phyloP scores from a whole-genome alignment of 2,797 vertebrate genomes.

The Pampus argenteus region DNA sequence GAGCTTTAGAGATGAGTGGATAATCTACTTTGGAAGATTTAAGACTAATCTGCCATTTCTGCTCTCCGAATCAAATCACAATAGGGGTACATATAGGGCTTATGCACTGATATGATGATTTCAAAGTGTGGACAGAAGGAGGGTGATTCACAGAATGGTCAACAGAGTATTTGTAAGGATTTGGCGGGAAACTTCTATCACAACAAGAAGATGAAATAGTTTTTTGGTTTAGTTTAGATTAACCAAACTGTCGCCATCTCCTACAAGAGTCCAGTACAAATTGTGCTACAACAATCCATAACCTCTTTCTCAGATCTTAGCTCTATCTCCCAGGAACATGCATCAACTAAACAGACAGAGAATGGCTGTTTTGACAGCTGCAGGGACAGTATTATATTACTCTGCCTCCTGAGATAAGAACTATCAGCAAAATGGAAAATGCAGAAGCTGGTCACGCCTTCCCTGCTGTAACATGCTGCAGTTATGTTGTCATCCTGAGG shows the following conservation, averaged over 20 bases:
- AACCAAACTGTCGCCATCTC: conserved; percentile 27
- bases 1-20: conserved; percentile 86
- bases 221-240: conserved; percentile 31
- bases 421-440: conserved; percentile 66
- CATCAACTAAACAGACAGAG: conserved; percentile 50
- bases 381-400: conserved; percentile 54
- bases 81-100: conserved; percentile 70
- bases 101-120: conserved; percentile 72
- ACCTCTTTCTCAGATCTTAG: conserved; percentile 39
- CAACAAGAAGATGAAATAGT: conserved; percentile 48
- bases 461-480: conserved; percentile 51
- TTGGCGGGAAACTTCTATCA: conserved; percentile 56
- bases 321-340: conserved; percentile 47
- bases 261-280: conserved; percentile 34
- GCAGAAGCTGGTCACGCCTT: conserved; percentile 61
- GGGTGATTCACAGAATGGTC: conserved; percentile 43
- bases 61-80: conserved; percentile 81
- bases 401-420: conserved; percentile 69
- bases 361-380: conserved; percentile 69
- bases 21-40: conserved; percentile 84
- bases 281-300: conserved; percentile 38
- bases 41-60: conserved; percentile 83
- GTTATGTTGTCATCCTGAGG: conserved; percentile 58
- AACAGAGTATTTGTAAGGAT: conserved; percentile 52
- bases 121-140: conserved; percentile 56